These are phyloP conservation scores for Chrysoperla carnea DNA, from an alignment of 1,140 invertebrate species.

Conservation along the genomic window DNA sequence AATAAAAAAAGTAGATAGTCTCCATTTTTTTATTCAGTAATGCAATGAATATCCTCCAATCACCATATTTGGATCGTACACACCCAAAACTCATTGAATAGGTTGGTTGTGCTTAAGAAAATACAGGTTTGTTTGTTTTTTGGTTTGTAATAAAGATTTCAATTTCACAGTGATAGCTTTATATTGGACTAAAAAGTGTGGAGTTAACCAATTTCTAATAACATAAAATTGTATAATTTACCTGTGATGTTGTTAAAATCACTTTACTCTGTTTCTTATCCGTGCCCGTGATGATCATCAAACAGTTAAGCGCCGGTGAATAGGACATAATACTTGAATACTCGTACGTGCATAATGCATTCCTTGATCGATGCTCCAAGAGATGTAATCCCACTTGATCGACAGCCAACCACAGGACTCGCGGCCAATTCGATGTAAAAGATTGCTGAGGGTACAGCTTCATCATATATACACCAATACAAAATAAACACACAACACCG, in stretches of 20 bases:
- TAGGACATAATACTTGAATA: constrained; percentile 74
- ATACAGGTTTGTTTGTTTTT: no score
- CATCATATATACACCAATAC: neutral
- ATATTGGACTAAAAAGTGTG: no score
- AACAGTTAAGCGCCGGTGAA: constrained; percentile 70
- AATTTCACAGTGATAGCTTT: no score
- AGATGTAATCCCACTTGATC: constrained; percentile 87
- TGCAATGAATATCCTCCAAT: no score
- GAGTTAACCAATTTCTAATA: no score
- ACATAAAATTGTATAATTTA: constrained; percentile 17
- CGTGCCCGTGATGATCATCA: constrained; percentile 79
- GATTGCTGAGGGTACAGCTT: constrained; percentile 50
- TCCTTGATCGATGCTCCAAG: constrained; percentile 69
- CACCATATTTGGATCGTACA: no score
- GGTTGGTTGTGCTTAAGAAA: no score
- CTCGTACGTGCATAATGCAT: constrained; percentile 77
- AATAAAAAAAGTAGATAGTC: no score
- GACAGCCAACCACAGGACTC: constrained; percentile 77
- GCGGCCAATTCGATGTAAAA: constrained; percentile 89
- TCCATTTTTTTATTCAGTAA: no score
- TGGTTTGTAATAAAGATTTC: no score
- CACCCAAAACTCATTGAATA: no score
- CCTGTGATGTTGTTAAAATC: constrained; percentile 71
- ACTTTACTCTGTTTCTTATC: constrained; percentile 83
- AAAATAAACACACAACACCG: neutral